Evolutionary conservation across 35 echinoderm and acorn worm species (phyloP).

Genomic region (Ophiothrix spiculata): DNA sequence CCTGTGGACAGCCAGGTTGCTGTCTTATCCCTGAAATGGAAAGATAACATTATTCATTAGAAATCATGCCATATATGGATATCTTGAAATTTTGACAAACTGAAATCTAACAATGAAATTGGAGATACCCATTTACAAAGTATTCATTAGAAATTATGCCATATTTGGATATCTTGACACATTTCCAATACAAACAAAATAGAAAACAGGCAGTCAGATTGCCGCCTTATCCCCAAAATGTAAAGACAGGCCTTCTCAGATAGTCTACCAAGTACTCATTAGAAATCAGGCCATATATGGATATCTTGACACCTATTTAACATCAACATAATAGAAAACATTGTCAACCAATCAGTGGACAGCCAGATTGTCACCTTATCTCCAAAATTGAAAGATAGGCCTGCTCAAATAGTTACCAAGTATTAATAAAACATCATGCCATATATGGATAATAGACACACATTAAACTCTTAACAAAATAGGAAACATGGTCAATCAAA

Average conservation of each 20-base stretch:
- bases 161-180: too few relatives aligned
- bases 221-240: too few relatives aligned
- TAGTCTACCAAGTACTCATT: too few relatives aligned
- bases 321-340: too few relatives aligned
- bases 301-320: too few relatives aligned
- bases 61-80: background rate
- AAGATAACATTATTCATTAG: too few relatives aligned
- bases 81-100: background rate
- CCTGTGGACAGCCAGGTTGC: constrained; percentile 93
- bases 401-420: too few relatives aligned
- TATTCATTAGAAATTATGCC: too few relatives aligned
- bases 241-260: too few relatives aligned
- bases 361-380: constrained; percentile 76
- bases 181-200: constrained; percentile 70
- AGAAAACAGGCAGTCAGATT: too few relatives aligned
- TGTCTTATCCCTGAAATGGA: constrained; percentile 55
- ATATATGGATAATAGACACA: background rate
- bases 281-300: too few relatives aligned
- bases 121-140: background rate
- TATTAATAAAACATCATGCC: background rate
- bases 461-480: too few relatives aligned
- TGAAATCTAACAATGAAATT: background rate
- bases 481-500: background rate
- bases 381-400: constrained; percentile 35
- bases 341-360: constrained; percentile 90